Percentiles rank a stretch among this genome's conserved stretches.
These are phyloP conservation scores for Neoascia interrupta DNA, from an alignment of 2,888 invertebrate genomes.

Conservation along the genomic window DNA sequence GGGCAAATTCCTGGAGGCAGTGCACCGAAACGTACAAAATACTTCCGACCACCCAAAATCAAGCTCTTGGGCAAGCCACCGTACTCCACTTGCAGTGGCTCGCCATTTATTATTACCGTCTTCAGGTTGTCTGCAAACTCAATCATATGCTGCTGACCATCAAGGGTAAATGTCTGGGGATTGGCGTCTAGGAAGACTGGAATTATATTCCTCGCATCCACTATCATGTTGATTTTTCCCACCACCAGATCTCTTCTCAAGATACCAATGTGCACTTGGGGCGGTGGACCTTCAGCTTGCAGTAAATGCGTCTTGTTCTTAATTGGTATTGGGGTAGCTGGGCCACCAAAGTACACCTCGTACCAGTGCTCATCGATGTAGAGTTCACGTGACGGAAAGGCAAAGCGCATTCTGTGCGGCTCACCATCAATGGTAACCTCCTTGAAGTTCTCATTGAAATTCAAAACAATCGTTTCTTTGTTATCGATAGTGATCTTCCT, in stretches of 20 bases:
- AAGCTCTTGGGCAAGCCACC: constrained; percentile 91
- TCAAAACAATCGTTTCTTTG: constrained; percentile 84
- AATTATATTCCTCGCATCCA: constrained; percentile 89
- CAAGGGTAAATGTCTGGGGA: constrained; percentile 88
- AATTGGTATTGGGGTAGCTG: constrained; percentile 89
- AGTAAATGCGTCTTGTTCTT: constrained; percentile 88
- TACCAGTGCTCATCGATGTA: constrained; percentile 93
- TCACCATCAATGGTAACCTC: constrained; percentile 87
- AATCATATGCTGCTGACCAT: constrained; percentile 86
- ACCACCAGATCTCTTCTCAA: constrained; percentile 90
- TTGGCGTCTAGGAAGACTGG: constrained; percentile 92
- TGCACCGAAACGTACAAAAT: constrained; percentile 90
- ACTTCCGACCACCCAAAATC: constrained; percentile 86
- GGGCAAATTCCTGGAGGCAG: constrained; percentile 87
- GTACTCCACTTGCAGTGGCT: constrained; percentile 88
- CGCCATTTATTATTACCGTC: constrained; percentile 89
- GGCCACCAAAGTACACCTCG: constrained; percentile 95
- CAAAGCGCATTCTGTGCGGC: constrained; percentile 89
- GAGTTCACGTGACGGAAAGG: constrained; percentile 94
- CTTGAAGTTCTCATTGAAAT: constrained; percentile 86
- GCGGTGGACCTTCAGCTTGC: constrained; percentile 93
- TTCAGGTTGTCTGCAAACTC: constrained; percentile 89
- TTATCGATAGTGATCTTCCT: constrained; percentile 88
- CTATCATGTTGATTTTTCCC: constrained; percentile 90
- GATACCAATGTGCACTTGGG: constrained; percentile 94